Evolutionary conservation across 1,140 invertebrate genomes (phyloP).

Genomic region (Bombyx mandarina): DNA sequence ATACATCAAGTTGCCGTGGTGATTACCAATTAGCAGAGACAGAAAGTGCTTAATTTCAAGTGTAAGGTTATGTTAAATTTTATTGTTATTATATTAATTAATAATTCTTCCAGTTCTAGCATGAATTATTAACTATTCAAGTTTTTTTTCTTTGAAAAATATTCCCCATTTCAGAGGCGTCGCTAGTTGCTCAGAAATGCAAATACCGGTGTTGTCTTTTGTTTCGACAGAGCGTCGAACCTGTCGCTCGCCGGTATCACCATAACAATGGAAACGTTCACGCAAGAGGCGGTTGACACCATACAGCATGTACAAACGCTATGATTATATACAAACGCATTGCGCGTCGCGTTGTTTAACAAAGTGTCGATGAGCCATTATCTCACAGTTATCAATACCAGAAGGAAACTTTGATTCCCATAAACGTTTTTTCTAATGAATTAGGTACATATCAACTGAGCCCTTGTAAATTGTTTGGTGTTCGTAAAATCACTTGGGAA

Average conservation of each 20-base stretch:
- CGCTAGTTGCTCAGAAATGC: conserved; percentile 29
- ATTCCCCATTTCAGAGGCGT: conserved; percentile 24
- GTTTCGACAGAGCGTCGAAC: conserved; percentile 47
- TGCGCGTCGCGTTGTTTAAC: not conserved
- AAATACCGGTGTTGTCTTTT: conserved; percentile 43
- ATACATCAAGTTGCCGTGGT: conserved; percentile 42
- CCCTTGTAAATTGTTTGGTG: no score
- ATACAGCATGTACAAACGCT: conserved; percentile 36
- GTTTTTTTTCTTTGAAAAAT: conserved; percentile 22
- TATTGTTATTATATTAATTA: conserved; percentile 33
- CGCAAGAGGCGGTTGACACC: conserved; percentile 54
- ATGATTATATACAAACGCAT: conserved; percentile 34
- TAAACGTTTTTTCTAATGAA: no score
- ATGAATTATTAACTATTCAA: conserved; percentile 53
- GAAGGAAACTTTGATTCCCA: no score
- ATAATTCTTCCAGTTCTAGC: conserved; percentile 25
- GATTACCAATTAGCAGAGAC: conserved; percentile 56
- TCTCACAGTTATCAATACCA: no score
- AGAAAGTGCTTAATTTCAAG: conserved; percentile 42
- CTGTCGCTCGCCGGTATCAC: conserved; percentile 40
- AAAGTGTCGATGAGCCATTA: no score
- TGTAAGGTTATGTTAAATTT: conserved; percentile 49
- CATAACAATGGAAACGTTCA: conserved; percentile 56
- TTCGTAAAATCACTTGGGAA: no score
- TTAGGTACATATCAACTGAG: no score